Base-by-base conservation (phyloP, 2,113 vertebrate species). In the Anhinga anhinga region DNA sequence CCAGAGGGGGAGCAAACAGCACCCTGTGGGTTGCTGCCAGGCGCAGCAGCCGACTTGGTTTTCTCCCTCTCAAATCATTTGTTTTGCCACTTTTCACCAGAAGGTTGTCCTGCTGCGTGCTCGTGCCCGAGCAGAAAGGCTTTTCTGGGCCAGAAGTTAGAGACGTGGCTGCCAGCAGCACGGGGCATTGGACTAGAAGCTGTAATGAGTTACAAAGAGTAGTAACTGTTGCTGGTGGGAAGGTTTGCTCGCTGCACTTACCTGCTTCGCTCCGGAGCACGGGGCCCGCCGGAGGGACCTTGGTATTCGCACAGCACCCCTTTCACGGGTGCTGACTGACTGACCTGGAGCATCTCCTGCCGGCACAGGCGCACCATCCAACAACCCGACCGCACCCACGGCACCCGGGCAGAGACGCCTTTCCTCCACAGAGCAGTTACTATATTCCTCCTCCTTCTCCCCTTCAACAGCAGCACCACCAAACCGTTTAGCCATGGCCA, bases 301-400 rank as follows among this genome's bases (percentile, higher is more conserved):
- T 6, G 42, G 11, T 29, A 30, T 73, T 82, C 71, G 21, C 40
- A 10, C n/a, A 91, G 88, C 63, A 34, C 0, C 59, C 63, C 38
- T 2, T 6, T 6, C 45, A 59, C 42, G 47, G 59, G 17, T 26
- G 30, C 1, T n/a, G 20, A 20, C 4, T 13, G 32, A 11, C 8
- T 13, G 0, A 15, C 32, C 79, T 26, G 45, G 36, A 67, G 50
- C 62, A 76, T 3, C 70, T 82, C 52, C 69, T 36, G 29, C 50
- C 50, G 91, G 69, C 45, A 36, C 50, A 32, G 4, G 29, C 6
- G 2, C 15, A 25, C 36, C 36, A 36, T 18, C 26, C 0, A 11
- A 22, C 42, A 40, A 25, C 23, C 20, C 4, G 0, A 3, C 55
- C 11, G 45, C 61, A 8, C 49, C 5, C 0, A 0, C 3, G 0